Evolutionary conservation across 2,113 vertebrate genomes (phyloP), one percentile per base, ranked within the genome.

Genomic region (Ardeotis arabs): DNA sequence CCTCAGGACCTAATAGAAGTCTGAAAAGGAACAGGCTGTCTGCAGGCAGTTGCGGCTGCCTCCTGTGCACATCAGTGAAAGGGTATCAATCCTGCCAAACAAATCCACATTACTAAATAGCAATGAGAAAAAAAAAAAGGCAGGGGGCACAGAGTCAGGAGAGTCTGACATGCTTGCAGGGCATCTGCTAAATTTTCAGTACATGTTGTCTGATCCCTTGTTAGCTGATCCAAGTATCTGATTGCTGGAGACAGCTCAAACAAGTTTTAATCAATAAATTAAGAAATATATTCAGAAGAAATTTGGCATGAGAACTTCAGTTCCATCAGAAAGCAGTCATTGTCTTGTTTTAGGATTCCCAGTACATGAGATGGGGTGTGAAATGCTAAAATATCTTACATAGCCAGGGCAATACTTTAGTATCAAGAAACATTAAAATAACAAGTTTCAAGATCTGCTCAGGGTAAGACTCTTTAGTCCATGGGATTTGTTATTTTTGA

Each of bases 181-280:
- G n/a, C 35, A 70, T 84, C 78, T 94, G 41, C 82, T 96, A 50
- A 45, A 89, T 70, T 94, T 92, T 84, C 53, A 56, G 53, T 49
- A 53, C 45, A 16, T 0, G 0, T 74, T 59, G 12, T 86, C 27
- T 89, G 49, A 93, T 67, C 35, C 25, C 63, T 83, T 81, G 59
- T 16, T 73, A 27, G 9, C 75, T 82, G 77, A 87, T 91, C 52
- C 85, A 91, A 94, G 49, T 83, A 60, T 69, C 58, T 90, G 60
- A 80, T 94, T 96, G 62, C 79, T 79, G 64, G 44, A 95, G 74
- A 64, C 52, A 90, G 53, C 44, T 85, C 66, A 84, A 87, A 87
- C 52, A 90, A 94, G 25, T 82, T 90, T 83, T 81, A 83, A 96
- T 94, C 62, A 95, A 79, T 91, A 39, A 69, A 73, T 67, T 59